Evolutionary conservation across 2,113 vertebrate genomes (phyloP).

Genomic region (Rhinolophus sinicus): DNA sequence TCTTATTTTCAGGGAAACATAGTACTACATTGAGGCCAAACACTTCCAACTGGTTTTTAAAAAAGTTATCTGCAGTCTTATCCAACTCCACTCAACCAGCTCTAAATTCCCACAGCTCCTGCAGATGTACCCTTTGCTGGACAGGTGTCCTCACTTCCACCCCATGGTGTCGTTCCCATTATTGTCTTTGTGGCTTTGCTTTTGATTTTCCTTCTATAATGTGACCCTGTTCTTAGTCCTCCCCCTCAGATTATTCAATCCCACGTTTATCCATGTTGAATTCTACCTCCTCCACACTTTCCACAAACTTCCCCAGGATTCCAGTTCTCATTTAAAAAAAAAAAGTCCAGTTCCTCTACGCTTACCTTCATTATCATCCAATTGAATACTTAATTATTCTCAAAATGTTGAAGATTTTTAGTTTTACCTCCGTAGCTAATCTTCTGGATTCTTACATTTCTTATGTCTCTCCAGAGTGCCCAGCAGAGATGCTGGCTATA

Average conservation of each 20-base stretch:
- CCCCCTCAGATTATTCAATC: neutral
- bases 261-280: neutral
- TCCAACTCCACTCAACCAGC: neutral
- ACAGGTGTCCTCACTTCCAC: neutral
- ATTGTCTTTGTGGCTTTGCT: neutral
- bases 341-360: neutral
- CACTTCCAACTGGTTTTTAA: neutral
- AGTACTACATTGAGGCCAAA: neutral
- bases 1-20: too few relatives aligned
- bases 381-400: conserved; percentile 8
- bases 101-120: neutral
- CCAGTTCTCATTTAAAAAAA: neutral
- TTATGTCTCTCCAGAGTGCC: neutral
- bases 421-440: conserved; percentile 3
- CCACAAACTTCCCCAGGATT: neutral
- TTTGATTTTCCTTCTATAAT: conserved; percentile 8
- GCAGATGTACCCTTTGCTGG: neutral
- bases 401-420: conserved; percentile 33
- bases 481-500: neutral
- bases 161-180: neutral
- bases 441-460: neutral
- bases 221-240: neutral
- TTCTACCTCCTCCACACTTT: neutral
- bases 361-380: neutral
- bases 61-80: neutral